Evolutionary conservation across 2,113 vertebrate genomes (phyloP), one percentile per base, ranked within the genome.

Genomic region (Psilopsiagon aurifrons): DNA sequence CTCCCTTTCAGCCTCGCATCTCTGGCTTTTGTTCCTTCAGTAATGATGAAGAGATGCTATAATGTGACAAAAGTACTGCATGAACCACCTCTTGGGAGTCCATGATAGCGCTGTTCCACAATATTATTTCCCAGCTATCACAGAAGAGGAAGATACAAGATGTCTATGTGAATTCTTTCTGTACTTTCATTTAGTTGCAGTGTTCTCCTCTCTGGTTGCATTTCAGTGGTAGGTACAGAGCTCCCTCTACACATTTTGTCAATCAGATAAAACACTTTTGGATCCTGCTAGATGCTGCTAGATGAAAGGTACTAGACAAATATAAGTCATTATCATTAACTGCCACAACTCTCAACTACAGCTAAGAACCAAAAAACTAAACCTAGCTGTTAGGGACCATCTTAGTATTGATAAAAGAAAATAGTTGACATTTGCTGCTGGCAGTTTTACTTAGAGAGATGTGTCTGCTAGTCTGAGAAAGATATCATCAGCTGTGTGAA

Each of bases 341-440:
- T 83, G 89, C 94, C 96, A 63, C 77, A 89, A 78, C 54, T 96
- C 96, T 97, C 96, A 91, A 81, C 86, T 90, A 87, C 91, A 95
- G 86, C 68, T 95, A 91, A 95, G 88, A 97, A 94, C 92, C 93
- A 91, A 94, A 85, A 89, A 96, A 92, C 77, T 82, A 85, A 96
- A 89, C 92, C 94, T 97, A 92, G 95, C 92, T 97, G 96, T 96
- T 97, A 97, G 95, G 68, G 90, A 96, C 97, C 96, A 88, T 93
- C 86, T 89, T 90, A 85, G 76, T 92, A 92, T 74, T 96, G 97
- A 98, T 98, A 97, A 98, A 98, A 97, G 96, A 88, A 97, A 97
- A 97, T 47, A 93, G 88, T 86, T 98, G 98, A 96, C 96, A 97
- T 97, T 98, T 97, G 97, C 97, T 98, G 95, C 96, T 94, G 97